Base-by-base conservation (phyloP, 2,113 vertebrate species). In the Heterotilapia buettikoferi region DNA sequence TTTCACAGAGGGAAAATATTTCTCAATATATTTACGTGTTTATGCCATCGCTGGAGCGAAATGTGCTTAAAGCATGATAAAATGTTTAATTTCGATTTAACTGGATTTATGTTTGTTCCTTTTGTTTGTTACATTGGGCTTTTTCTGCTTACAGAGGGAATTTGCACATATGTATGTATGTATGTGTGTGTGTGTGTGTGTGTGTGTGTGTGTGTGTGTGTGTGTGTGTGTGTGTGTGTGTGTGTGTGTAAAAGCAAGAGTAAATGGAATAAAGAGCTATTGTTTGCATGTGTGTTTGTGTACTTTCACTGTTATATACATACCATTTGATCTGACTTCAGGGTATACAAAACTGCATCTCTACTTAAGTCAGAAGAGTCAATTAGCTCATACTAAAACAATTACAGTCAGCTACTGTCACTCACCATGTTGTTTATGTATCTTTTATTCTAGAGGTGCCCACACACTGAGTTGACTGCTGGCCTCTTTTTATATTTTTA, bases 41-140 rank as follows among this genome's bases (percentile, higher is more conserved):
- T 94, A 93, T 87, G 81, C 83, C 90, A 88, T 89, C 14, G 76
- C 88, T 56, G 68, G n/a, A 88, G 89, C 79, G 61, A 92, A 94
- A 93, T 93, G 86, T 86, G 94, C 94, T 95, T 94, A 88, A 95
- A 95, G 93, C 93, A 93, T 84, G 84, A 92, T 94, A 90, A 93
- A 90, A 90, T 94, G 90, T 95, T 95, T 94, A 87, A 94, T 89
- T 93, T 91, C 2, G 31, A 86, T 93, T 92, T 88, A 90, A 90
- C 76, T 83, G 80, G 89, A 93, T 94, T 94, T 92, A 40, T 73
- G 83, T 76, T 87, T 92, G 87, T 82, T 88, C 31, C 84, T 56
- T 85, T 90, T 89, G 90, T 93, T 91, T 93, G 90, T 92, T 84
- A 54, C 82, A 89, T 80, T 26, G 63, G 40, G 14, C 19, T 54